phyloP scores from a whole-genome alignment of 37 sponge, comb jelly and placozoan species.

The Beroe forskalii region DNA sequence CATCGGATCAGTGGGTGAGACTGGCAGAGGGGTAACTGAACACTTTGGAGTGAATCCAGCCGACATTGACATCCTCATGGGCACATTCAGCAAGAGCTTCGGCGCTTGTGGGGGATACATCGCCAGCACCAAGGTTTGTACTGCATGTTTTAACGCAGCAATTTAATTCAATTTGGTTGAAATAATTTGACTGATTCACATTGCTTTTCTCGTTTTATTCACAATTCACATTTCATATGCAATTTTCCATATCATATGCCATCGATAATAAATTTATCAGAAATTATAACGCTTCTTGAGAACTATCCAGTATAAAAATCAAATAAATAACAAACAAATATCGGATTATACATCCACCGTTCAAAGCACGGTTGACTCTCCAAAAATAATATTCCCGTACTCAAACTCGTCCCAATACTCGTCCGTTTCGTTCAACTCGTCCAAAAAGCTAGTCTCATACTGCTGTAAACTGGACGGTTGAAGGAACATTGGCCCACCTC shows the following conservation, averaged over 20 bases:
- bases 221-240: no score
- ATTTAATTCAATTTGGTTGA: no score
- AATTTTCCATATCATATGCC: no score
- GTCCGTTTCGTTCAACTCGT: conserved; percentile 16
- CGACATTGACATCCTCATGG: conserved; percentile 98
- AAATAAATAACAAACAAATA: not conserved
- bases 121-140: conserved; percentile 81
- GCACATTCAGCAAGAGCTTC: conserved; percentile 99
- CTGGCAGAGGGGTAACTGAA: conserved; percentile 91
- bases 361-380: conserved; percentile 11
- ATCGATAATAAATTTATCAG: no score
- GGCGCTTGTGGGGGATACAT: conserved; percentile 95
- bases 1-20: conserved; percentile 93
- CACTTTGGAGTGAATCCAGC: conserved; percentile 89
- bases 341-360: not conserved
- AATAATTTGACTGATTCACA: no score
- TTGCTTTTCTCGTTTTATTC: no score
- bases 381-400: not conserved
- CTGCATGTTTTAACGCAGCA: not conserved
- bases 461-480: conserved; percentile 6
- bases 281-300: no score
- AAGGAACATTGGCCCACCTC: not conserved
- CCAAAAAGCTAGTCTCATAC: not conserved
- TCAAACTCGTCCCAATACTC: not conserved
- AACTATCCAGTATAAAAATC: not conserved